phyloP scores from a whole-genome alignment of 2,113 vertebrate genomes.

The Coryphaenoides rupestris region DNA sequence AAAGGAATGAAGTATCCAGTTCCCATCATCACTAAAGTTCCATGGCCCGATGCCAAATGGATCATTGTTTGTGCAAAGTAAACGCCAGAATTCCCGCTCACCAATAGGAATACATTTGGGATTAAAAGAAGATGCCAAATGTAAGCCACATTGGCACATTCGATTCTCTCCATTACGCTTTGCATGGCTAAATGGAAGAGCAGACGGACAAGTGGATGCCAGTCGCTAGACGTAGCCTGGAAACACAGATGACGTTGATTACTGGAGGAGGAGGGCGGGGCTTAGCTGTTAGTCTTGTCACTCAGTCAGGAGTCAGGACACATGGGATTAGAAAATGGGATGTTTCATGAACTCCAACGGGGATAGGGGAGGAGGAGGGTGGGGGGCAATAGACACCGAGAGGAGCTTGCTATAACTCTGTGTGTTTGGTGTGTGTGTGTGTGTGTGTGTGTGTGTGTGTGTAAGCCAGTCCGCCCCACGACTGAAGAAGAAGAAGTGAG shows the following conservation, averaged over 20 bases:
- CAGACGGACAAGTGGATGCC: conserved; percentile 44
- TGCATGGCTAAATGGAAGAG: conserved; percentile 29
- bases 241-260: conserved; percentile 63
- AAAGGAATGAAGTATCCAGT: conserved; percentile 24
- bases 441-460: conserved; percentile 38
- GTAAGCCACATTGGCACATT: conserved; percentile 42
- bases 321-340: conserved; percentile 41
- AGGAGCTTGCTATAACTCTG: too few species aligned
- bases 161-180: conserved; percentile 28
- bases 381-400: too few species aligned
- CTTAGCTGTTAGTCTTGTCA: conserved; percentile 43
- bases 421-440: too few species aligned
- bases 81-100: too few species aligned
- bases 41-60: too few species aligned
- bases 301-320: conserved; percentile 18
- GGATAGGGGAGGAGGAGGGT: too few species aligned
- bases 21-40: too few species aligned
- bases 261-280: conserved; percentile 12
- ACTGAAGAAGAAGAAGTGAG: conserved; percentile 16
- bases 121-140: conserved; percentile 15
- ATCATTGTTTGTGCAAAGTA: too few species aligned
- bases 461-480: not conserved
- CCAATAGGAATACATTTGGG: too few species aligned
- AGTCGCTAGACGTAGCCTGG: conserved; percentile 38
- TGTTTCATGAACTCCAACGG: conserved; percentile 34